These are phyloP conservation scores for Euwallacea similis DNA, from an alignment of 1,140 invertebrate species.

Conservation along the genomic window DNA sequence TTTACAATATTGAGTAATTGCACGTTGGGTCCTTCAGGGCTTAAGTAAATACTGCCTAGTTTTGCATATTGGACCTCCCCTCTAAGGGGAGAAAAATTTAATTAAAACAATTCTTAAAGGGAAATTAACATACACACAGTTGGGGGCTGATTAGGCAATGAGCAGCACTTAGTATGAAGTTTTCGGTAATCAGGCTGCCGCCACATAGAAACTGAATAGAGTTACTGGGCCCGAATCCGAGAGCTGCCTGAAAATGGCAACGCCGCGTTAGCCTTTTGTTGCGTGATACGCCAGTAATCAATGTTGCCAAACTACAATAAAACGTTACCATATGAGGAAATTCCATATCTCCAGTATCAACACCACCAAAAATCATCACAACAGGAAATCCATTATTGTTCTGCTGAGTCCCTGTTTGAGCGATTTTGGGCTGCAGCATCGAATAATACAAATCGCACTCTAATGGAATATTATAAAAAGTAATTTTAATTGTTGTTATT, in stretches of 20 bases:
- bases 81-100: slow-evolving; percentile 20
- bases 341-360: slow-evolving; percentile 37
- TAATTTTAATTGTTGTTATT: slow-evolving; percentile 5
- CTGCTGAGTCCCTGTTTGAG: neutral
- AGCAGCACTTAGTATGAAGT: slow-evolving; percentile 73
- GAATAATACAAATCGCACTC: slow-evolving; percentile 34
- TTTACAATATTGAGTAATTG: slow-evolving; percentile 30
- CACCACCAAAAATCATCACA: slow-evolving; percentile 41
- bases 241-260: slow-evolving; percentile 39
- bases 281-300: neutral
- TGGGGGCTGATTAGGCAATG: slow-evolving; percentile 60
- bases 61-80: slow-evolving; percentile 35
- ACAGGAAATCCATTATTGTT: slow-evolving; percentile 3
- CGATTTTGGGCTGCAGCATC: neutral
- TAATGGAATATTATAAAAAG: slow-evolving; percentile 14
- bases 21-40: slow-evolving; percentile 25
- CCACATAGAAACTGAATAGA: slow-evolving; percentile 56
- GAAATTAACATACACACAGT: slow-evolving; percentile 27
- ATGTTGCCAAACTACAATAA: neutral
- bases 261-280: no score
- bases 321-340: slow-evolving; percentile 46
- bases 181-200: slow-evolving; percentile 67
- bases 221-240: slow-evolving; percentile 43
- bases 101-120: neutral
- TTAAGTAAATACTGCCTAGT: slow-evolving; percentile 24